Evolutionary conservation across 2,113 vertebrate genomes (phyloP), one percentile per base, ranked within the genome.

Genomic region (Zapus hudsonius): DNA sequence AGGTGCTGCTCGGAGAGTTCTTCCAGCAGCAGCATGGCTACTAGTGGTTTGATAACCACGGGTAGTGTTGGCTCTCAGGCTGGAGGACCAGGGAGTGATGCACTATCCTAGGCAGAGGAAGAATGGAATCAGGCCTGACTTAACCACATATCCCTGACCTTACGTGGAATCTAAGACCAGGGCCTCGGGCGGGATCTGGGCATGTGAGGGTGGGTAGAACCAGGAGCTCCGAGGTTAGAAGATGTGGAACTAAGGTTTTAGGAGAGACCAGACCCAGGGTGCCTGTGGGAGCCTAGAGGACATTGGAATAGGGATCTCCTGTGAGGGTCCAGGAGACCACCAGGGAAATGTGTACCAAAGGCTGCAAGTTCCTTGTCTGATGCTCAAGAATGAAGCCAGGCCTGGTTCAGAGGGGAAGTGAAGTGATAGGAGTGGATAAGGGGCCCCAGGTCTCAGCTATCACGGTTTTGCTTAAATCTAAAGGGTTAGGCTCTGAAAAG

Each of bases 181-280:
- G n/a, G 17, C 16, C 52, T 52, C 12, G 11, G 85, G 72, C 5
- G 47, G 29, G 38, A 15, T 33, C 31, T 7, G 29, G 83, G 63
- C 59, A 2, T 29, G 16, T 31, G 9, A 5, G 38, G 31, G 8
- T 13, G 42, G 29, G 42, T 22, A 16, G 22, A 66, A 3, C 13
- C 12, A 47, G 84, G 42, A n/a, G 9, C 57, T 33, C 16, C 0
- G 64, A 38, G 59, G 20, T 22, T 27, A 3, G 67, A 69, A 64
- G 33, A 8, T 0, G 67, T 29, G 22, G 79, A n/a, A 44, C 4
- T 31, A 38, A 44, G 19, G 5, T 27, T 0, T 1, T 7, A 15
- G 80, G 64, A 27, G 44, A 31, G 36, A 13, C 3, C 44, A 57
- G 38, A 67, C 59, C 73, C 27, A 25, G 47, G 23, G 3, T 70